Base-by-base conservation (phyloP, 2,797 vertebrate species). In the Botia kubotai region DNA sequence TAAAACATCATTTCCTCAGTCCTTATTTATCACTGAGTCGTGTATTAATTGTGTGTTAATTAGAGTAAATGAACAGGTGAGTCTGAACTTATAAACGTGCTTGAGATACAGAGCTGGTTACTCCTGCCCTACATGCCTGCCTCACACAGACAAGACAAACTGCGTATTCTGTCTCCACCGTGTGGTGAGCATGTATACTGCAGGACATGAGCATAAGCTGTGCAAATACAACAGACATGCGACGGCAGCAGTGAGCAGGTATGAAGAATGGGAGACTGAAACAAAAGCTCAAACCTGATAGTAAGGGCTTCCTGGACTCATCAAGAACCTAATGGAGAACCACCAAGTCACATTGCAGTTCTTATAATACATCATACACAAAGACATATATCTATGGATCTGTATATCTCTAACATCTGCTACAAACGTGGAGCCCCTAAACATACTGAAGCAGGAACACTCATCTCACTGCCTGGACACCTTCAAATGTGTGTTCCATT, bases 251-350 rank as follows among this genome's bases (percentile, higher is more conserved):
- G 29, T 8, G 46, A 73, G 80, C 52, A 50, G 39, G 50, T 1
- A 60, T 26, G 66, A 71, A 73, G 85, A 36, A 68, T 13, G 48
- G 26, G 63, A 66, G 72, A 75, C 62, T 58, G 50, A 55, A 72
- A 72, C 65, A 71, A 57, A 82, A 85, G 89, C 94, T 95, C 91
- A 73, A 55, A 95, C 95, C 95, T 96, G 93, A 87, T 82, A 95
- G 90, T 89, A 96, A 95, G 91, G 94, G 94, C 89, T 94, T 93
- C 93, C 92, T 94, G 91, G 92, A 89, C 72, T 92, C 93, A 87
- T 96, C 95, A 95, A 90, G 94, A 43, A 95, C 95, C 95, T 96
- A 92, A 90, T 92, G 88, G 91, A 94, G 91, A 66, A 95, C 88
- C 90, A 95, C 88, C 90, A 90, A 93, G 89, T 89, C 79, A 78